Evolutionary conservation across 1,140 invertebrate species (phyloP).

Genomic region (Pantala flavescens): DNA sequence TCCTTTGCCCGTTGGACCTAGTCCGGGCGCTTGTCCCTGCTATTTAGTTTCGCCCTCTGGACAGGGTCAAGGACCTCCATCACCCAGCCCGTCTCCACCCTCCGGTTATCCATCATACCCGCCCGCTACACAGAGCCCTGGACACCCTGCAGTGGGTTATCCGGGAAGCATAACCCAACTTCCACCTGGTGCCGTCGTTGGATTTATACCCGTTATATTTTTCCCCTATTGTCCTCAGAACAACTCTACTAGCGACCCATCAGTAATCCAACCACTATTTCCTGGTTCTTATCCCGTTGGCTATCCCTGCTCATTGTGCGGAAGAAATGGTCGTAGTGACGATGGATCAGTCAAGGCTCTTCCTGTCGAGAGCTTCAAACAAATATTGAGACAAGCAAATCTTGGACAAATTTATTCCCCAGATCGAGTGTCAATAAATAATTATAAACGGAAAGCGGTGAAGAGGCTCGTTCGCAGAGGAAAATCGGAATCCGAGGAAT

Average conservation of each 20-base stretch:
- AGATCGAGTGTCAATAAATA: background rate
- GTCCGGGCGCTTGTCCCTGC: background rate
- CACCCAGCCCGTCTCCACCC: background rate
- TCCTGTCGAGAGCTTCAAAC: background rate
- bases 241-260: conserved; percentile 28
- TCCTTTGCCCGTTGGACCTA: background rate
- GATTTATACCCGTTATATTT: conserved; percentile 48
- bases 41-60: background rate
- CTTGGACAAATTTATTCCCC: background rate
- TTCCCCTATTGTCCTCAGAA: conserved; percentile 45
- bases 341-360: background rate
- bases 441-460: background rate
- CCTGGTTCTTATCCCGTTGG: conserved; percentile 30
- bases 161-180: background rate
- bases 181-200: conserved; percentile 22
- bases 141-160: background rate
- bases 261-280: conserved; percentile 41
- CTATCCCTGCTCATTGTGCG: conserved; percentile 33
- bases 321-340: background rate
- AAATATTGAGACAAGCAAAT: background rate
- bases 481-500: too few relatives aligned
- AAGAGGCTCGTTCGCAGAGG: background rate
- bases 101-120: background rate
- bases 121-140: background rate
- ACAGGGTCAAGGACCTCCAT: background rate